Percentiles rank a stretch among this genome's conserved stretches.
phyloP scores from a whole-genome alignment of 2,888 invertebrate species.

The Heteromurus nitidus region DNA sequence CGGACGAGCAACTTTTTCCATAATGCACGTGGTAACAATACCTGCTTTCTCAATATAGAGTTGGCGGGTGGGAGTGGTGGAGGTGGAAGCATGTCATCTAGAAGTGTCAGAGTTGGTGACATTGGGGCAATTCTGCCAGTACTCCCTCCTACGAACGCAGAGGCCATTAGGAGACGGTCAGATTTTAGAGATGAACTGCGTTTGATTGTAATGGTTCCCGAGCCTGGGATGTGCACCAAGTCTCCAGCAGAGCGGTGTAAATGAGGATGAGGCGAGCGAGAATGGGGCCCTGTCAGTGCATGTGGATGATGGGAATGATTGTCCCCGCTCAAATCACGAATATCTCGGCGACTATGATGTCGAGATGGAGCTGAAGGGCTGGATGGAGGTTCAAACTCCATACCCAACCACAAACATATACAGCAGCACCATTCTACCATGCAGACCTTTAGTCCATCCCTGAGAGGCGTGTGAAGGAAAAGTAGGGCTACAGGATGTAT shows the following conservation, averaged over 20 bases:
- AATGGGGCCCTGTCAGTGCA: constrained; percentile 62
- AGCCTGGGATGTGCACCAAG: constrained; percentile 66
- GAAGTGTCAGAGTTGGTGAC: constrained; percentile 68
- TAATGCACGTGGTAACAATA: constrained; percentile 30
- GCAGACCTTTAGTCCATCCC: constrained; percentile 71
- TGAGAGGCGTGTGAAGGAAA: constrained; percentile 79
- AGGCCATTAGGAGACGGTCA: constrained; percentile 68
- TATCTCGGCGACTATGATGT: constrained; percentile 63
- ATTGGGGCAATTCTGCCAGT: constrained; percentile 68
- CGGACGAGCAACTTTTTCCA: no score
- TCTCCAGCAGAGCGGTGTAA: constrained; percentile 64
- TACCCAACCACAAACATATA: constrained; percentile 77
- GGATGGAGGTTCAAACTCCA: constrained; percentile 70
- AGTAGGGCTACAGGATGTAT: constrained; percentile 89
- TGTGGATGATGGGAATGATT: constrained; percentile 67
- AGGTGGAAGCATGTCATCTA: constrained; percentile 67
- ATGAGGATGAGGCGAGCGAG: constrained; percentile 65
- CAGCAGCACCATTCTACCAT: constrained; percentile 80
- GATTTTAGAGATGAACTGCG: constrained; percentile 72
- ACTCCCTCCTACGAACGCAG: constrained; percentile 63
- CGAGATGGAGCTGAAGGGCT: constrained; percentile 63
- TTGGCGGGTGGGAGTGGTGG: constrained; percentile 69
- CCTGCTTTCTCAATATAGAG: constrained; percentile 73
- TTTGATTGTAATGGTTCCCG: constrained; percentile 68
- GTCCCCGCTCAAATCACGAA: constrained; percentile 64